Evolutionary conservation across 1,140 invertebrate genomes (phyloP).

Genomic region (Triops longicaudatus): DNA sequence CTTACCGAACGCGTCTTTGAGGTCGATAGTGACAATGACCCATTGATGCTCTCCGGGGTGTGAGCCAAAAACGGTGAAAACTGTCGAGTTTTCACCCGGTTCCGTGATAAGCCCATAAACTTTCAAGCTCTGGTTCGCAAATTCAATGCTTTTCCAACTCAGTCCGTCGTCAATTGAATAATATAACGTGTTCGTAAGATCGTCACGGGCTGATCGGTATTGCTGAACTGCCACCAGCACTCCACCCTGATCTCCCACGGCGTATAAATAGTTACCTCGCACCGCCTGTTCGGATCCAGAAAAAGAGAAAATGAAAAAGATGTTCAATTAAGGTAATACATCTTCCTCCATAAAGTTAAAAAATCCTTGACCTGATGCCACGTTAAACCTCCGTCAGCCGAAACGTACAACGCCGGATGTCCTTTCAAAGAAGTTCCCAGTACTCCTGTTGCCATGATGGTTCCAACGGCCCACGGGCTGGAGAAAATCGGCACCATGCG

Average conservation of each 20-base stretch:
- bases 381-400: constrained; percentile 69
- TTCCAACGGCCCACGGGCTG: constrained; percentile 73
- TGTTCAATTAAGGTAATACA: neutral
- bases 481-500: constrained; percentile 72
- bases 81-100: constrained; percentile 80
- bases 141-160: constrained; percentile 61
- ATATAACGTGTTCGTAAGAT: constrained; percentile 62
- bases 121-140: constrained; percentile 58
- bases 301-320: constrained; percentile 29
- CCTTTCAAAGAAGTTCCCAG: constrained; percentile 65
- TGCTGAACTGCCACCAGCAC: constrained; percentile 73
- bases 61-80: constrained; percentile 85
- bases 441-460: constrained; percentile 75
- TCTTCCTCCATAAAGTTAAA: neutral
- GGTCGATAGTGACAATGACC: constrained; percentile 76
- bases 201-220: constrained; percentile 51
- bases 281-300: constrained; percentile 44
- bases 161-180: constrained; percentile 82
- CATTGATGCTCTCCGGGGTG: constrained; percentile 64
- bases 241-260: constrained; percentile 84
- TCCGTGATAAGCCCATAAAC: constrained; percentile 85
- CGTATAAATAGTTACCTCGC: constrained; percentile 76
- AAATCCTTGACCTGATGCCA: constrained; percentile 59
- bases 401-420: constrained; percentile 69
- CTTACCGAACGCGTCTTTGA: constrained; percentile 58